Base-by-base conservation (phyloP, 2,888 invertebrate genomes). In the Andrena marginata region DNA sequence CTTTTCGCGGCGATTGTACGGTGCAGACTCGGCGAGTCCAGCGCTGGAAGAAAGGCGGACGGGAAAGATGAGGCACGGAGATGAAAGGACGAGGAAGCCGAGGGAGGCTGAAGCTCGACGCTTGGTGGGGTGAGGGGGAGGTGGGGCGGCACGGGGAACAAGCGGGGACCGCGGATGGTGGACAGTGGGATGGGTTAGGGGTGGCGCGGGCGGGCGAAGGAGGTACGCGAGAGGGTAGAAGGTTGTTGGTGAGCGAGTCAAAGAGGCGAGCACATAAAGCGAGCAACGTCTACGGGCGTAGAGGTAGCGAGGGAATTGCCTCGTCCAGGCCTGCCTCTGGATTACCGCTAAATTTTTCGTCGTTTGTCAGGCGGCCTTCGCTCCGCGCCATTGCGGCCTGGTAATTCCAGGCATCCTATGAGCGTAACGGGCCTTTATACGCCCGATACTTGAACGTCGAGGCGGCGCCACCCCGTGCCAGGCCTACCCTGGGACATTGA, bases 331-430 rank as follows among this genome's bases (percentile, higher is more conserved):
- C 85, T 69, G 79, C 80, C 78, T 74, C 78, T 86, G 89, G 89
- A 90, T 91, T 91, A 91, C 88, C 86, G 89, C 85, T 89, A 90
- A 91, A 91, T 92, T 92, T 91, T 92, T 90, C 89, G 87, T 89
- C 89, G 81, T 90, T 88, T 83, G 80, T 87, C 86, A 77, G 70
- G 35, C 64, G 68, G 56, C 64, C 77, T 76, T 63, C 64, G 35
- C 76, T 71, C 76, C 77, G 59, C 74, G 77, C 71, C 72, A 71
- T 65, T 63, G 63, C 80, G 33, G 48, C 42, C 59, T 85, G 78
- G 77, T 88, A 87, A 87, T 87, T 83, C 74, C 81, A 74, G 72
- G 64, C 84, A 79, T 72, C 73, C 77, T 62, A 59, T 64, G 83
- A 56, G 62, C 83, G 73, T 74, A 56, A 80, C 69, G 7, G 71